These are phyloP conservation scores for Pseudochromis fuscus DNA, from an alignment of 2,797 vertebrate species.

Conservation along the genomic window DNA sequence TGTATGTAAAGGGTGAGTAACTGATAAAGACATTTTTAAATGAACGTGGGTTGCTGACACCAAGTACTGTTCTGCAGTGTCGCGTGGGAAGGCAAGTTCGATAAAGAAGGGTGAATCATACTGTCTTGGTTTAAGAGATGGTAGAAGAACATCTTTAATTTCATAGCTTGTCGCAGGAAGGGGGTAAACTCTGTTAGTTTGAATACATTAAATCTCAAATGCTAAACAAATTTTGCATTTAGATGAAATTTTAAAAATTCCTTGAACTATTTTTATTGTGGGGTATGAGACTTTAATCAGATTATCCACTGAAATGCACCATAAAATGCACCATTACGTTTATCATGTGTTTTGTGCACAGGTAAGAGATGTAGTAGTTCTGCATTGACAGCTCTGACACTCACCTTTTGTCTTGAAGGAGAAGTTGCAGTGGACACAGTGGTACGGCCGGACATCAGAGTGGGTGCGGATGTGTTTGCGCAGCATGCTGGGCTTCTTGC, in stretches of 20 bases:
- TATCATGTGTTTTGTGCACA: not conserved
- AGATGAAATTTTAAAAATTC: no score
- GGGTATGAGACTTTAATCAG: no score
- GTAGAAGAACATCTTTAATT: slow-evolving; percentile 66
- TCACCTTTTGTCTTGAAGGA: slow-evolving; percentile 99
- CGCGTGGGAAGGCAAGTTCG: slow-evolving; percentile 83
- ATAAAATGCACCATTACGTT: no score
- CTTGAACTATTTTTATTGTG: no score
- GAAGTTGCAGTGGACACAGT: slow-evolving; percentile 98
- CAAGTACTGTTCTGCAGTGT: slow-evolving; percentile 79
- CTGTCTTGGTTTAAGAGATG: slow-evolving; percentile 71
- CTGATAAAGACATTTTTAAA: slow-evolving; percentile 84
- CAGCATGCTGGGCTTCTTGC: slow-evolving; percentile 99
- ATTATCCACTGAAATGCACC: no score
- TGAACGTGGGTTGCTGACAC: slow-evolving; percentile 85
- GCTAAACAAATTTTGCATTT: not conserved
- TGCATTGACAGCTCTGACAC: slow-evolving; percentile 15
- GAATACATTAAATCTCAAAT: not conserved
- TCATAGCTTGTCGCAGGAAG: slow-evolving; percentile 38
- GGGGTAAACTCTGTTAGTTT: slow-evolving; percentile 1
- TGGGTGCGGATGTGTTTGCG: slow-evolving; percentile 99
- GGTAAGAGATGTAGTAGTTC: not conserved
- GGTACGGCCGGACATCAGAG: slow-evolving; percentile 97
- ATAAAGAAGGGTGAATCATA: slow-evolving; percentile 83
- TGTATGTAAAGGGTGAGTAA: slow-evolving; percentile 81